Evolutionary conservation across 2,797 vertebrate genomes (phyloP), one percentile per base, ranked within the genome.

Genomic region (Hypotaenidia okinawae): DNA sequence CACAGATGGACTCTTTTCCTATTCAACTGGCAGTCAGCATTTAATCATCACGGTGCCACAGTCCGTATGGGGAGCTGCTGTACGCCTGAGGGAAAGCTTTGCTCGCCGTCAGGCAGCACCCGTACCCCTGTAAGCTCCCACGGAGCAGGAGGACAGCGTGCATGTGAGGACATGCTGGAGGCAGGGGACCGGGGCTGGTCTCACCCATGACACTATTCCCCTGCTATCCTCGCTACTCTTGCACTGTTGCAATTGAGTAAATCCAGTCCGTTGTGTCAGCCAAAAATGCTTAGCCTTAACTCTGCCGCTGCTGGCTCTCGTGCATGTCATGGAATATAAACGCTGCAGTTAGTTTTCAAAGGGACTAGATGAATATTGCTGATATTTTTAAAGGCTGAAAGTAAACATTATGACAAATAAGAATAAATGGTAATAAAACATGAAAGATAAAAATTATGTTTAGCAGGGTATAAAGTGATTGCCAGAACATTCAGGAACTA

Each of bases 51-150:
- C 30, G 7, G n/a, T 25, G 3, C 1, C 2, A 13, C 49, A 3
- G 35, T 3, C 6, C 17, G 0, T 1, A 1, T 0, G 2, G 17
- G 52, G 28, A 85, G 68, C 64, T 17, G 55, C 55, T 15, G 45
- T 0, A 8, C 13, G 1, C 12, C 24, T 0, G 16, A 13, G 16
- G 0, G 12, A 9, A 5, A 24, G 45, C 5, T 8, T 4, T 4
- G 63, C 87, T 49, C 49, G 1, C 11, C 37, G 1, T 11, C 51
- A 12, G 11, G 1, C 30, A 24, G 70, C 69, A 28, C 69, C 25
- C 3, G 3, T 1, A 13, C 14, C 43, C 43, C 43, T 45, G 43
- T 19, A 45, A 45, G 18, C 43, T 45, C 43, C 43, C 43, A 19
- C 43, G 18, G 43, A 45, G 43, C 43, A 45, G 43, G 43, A 43